These are phyloP conservation scores for Dione vanillae DNA, from an alignment of 2,888 invertebrate genomes.

Conservation along the genomic window DNA sequence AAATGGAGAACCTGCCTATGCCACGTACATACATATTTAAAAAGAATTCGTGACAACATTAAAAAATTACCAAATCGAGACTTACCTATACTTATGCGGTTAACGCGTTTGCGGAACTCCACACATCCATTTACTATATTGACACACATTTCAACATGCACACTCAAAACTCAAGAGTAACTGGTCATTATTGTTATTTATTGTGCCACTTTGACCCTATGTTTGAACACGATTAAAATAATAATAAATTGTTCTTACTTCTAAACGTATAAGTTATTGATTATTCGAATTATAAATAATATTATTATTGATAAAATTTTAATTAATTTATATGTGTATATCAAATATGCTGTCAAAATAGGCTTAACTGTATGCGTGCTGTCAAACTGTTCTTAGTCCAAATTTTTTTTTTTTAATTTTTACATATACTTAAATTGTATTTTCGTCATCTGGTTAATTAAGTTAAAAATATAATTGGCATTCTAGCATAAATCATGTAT, in stretches of 20 bases:
- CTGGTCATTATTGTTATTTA: conserved; percentile 48
- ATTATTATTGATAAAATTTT: not conserved
- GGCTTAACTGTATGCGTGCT: no score
- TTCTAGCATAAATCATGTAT: no score
- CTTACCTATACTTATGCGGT: conserved; percentile 65
- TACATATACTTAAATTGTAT: no score
- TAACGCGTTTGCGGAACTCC: conserved; percentile 66
- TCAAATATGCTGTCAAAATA: no score
- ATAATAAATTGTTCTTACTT: not conserved
- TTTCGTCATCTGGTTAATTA: no score
- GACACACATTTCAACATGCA: conserved; percentile 70
- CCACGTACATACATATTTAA: no score
- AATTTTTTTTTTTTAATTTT: no score
- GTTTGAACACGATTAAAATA: conserved; percentile 6
- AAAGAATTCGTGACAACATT: no score
- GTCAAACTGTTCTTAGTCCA: no score
- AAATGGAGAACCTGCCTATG: no score
- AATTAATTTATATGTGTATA: not conserved
- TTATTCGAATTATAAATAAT: not conserved
- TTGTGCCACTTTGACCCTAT: conserved; percentile 37
- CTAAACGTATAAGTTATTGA: not conserved
- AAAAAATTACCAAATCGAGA: no score
- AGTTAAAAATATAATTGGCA: no score
- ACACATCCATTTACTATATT: conserved; percentile 71
- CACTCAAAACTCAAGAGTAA: conserved; percentile 53